phyloP scores from a whole-genome alignment of 2,113 vertebrate species.

The Datnioides undecimradiatus region DNA sequence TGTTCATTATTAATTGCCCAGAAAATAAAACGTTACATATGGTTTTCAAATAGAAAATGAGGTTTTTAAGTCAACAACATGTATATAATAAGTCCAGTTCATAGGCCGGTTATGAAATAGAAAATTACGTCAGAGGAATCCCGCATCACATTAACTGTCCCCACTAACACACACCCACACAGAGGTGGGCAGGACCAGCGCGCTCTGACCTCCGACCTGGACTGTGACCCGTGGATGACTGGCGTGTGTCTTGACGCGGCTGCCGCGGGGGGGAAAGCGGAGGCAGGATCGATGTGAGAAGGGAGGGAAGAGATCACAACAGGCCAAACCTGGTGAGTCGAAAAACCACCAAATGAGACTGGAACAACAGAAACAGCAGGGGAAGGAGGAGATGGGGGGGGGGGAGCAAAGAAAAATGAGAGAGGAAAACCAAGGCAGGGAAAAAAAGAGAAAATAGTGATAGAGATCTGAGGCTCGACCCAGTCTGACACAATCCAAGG shows the following conservation, averaged over 20 bases:
- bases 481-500: constrained; percentile 52
- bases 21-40: background rate
- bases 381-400: constrained; percentile 12
- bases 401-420: constrained; percentile 13
- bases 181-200: constrained; percentile 30
- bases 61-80: background rate
- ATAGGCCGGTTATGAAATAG: background rate
- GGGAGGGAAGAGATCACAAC: constrained; percentile 60
- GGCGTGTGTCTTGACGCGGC: constrained; percentile 41
- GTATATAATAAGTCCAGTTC: background rate
- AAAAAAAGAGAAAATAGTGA: constrained; percentile 45
- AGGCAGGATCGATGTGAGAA: constrained; percentile 43
- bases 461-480: constrained; percentile 55
- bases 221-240: constrained; percentile 57
- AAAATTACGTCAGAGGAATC: background rate
- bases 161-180: background rate
- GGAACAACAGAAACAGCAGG: constrained; percentile 66
- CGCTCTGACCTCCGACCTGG: constrained; percentile 44
- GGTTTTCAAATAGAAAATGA: background rate
- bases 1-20: background rate
- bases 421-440: background rate
- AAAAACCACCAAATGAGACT: constrained; percentile 63
- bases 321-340: constrained; percentile 58
- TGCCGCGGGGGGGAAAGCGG: background rate
- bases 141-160: background rate